Evolutionary conservation across 1,140 invertebrate species (phyloP).

Genomic region (Heliothis virescens): DNA sequence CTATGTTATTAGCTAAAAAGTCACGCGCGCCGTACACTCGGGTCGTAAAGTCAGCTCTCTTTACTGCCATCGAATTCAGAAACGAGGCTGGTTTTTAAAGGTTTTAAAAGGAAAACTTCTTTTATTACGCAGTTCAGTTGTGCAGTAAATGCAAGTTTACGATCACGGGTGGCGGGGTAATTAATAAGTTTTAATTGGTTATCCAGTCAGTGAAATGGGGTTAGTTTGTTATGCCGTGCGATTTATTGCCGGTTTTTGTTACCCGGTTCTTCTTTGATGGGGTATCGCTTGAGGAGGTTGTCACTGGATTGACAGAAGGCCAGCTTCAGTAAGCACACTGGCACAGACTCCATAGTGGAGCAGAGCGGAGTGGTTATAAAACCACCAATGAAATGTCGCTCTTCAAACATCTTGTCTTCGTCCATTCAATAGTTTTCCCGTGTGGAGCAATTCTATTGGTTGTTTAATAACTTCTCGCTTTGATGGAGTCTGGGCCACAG

Average conservation of each 20-base stretch:
- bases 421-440: too few species aligned
- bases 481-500: too few species aligned
- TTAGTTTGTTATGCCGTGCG: conserved; percentile 46
- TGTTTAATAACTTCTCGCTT: too few species aligned
- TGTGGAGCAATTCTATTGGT: too few species aligned
- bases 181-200: conserved; percentile 80
- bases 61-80: conserved; percentile 73
- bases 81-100: conserved; percentile 69
- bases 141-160: conserved; percentile 71
- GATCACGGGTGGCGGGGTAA: conserved; percentile 67
- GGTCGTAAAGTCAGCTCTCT: conserved; percentile 56
- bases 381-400: too few species aligned
- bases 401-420: too few species aligned
- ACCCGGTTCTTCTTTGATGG: neutral
- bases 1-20: conserved; percentile 70
- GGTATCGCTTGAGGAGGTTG: neutral
- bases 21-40: conserved; percentile 64
- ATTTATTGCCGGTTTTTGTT: conserved; percentile 34
- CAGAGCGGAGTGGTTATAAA: too few species aligned
- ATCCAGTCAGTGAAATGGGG: conserved; percentile 47
- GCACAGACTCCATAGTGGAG: too few species aligned
- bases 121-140: conserved; percentile 69
- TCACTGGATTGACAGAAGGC: neutral
- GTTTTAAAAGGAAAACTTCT: conserved; percentile 76
- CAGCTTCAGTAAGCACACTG: too few species aligned